These are phyloP conservation scores for Eonycteris spelaea DNA, from an alignment of 2,113 vertebrate genomes.

Conservation along the genomic window DNA sequence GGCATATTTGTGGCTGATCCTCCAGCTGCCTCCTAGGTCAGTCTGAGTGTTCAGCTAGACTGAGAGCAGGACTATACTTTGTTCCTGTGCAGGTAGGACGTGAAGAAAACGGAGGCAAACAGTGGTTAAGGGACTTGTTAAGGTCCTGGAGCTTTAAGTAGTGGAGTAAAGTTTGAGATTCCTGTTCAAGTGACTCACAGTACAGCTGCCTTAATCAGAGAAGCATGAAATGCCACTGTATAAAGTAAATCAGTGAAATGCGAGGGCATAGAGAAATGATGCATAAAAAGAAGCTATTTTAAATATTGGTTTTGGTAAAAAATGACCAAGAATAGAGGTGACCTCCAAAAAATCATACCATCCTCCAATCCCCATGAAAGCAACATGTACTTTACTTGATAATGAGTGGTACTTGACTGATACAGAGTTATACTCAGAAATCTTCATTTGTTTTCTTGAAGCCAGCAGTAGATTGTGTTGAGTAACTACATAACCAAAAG, in stretches of 20 bases:
- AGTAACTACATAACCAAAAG: not conserved
- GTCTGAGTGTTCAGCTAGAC: not conserved
- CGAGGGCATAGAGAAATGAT: not conserved
- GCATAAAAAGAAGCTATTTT: not conserved
- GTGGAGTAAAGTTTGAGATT: not conserved
- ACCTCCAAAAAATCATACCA: not conserved
- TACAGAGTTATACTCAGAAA: not conserved
- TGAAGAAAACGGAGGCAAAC: not conserved
- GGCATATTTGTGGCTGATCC: not conserved
- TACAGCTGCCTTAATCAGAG: not conserved
- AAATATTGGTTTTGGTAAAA: not conserved
- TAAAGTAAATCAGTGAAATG: not conserved
- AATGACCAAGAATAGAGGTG: not conserved
- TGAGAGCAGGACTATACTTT: not conserved
- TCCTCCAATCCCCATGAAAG: not conserved
- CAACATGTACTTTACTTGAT: not conserved
- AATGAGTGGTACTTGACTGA: not conserved
- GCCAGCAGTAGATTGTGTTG: not conserved
- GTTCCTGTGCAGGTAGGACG: not conserved
- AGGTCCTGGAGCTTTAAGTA: not conserved
- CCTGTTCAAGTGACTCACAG: not conserved
- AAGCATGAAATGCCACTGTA: not conserved
- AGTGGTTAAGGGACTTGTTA: not conserved
- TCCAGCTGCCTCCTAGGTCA: not conserved
- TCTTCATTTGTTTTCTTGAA: slow-evolving; percentile 8